Base-by-base conservation (phyloP, 2,888 invertebrate genomes). In the Melipona beecheii region DNA sequence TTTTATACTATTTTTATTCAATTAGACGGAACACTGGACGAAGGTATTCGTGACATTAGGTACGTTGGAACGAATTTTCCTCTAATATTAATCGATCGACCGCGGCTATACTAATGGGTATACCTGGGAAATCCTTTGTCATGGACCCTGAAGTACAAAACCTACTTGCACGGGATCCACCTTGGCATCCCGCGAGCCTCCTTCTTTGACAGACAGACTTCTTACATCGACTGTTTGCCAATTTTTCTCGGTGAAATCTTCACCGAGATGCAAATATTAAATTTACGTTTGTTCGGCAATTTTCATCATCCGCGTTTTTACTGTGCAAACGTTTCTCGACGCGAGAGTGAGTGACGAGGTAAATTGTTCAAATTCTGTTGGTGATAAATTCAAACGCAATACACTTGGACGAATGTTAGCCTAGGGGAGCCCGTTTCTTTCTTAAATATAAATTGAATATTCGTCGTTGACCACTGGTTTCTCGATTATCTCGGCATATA, bases 91-190 rank as follows among this genome's bases (percentile, higher is more conserved):
- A 78, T 83, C 73, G 71, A 71, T 31, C 58, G 76, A 78, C 24
- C 27, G 27, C 64, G 58, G 77, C 77, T 84, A 27, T 27, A 81
- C 81, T 70, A 72, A 43, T 9, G 60, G 75, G 43, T 36, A 68
- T 81, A 86, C 54, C 68, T 78, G 65, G 65, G 69, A 72, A 87
- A 87, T 91, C 88, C 91, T 92, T 91, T 91, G 90, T 91, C 87
- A 89, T 83, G 85, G 79, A 78, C 75, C 83, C 71, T 79, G 83
- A 85, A 86, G 91, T 91, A 9, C 43, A 2, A 43, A 9, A 43
- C 43, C 11, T 43, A 92, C 90, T 91, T 91, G 91, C 89, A 89
- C 89, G 83, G 88, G 90, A 92, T 91, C 91, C 92, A 92, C 91
- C 92, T 92, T 91, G 75, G 72, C 36, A 36, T 70, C 86, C 75